Base-by-base conservation (phyloP, 1,140 invertebrate genomes). In the Helicoverpa zea region DNA sequence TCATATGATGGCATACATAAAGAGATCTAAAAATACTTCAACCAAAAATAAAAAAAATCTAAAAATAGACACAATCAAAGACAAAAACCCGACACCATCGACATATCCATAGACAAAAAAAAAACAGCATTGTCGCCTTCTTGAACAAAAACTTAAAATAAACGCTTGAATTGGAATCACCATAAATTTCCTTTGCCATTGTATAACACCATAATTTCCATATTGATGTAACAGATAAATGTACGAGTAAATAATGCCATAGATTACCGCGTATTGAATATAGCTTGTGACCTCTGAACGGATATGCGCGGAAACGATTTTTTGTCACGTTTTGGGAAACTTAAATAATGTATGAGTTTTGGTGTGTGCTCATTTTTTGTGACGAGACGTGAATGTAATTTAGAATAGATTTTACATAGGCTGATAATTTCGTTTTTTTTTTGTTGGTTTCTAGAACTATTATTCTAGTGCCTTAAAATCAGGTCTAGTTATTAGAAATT, bases 311-410 rank as follows among this genome's bases (percentile, higher is more conserved):
- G 49, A 29, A 72, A 52, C 13, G 1, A 13, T 52, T 51, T 61
- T 30, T 52, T 29, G 47, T 49, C 5, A 10, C 5, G 16, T 70
- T 72, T 54, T 1, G 68, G 43, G 16, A 72, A 72, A 72, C 68
- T 51, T 43, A 30, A 54, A 72, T 72, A 29, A 72, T 43, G 13
- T 29, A 72, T 72, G 68, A 52, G 11, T 54, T 52, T 14, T 14
- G 12, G 49, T 52, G 49, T 72, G 68, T 10, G 68, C 10, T 3
- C 64, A 18, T 49, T 66, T 16, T 66, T 64, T 11, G 3, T n/a
- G 35, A 66, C 43, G 64, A 18, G 23, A 66, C 64, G 64, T 3
- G 23, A 61, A 29, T 30, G 5, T 61, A 0, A 3, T 56, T 56
- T 43, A 5, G 10, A 30, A 29, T 61, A n/a, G n/a, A 43, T 64